Evolutionary conservation across 2,113 vertebrate species (phyloP).

Genomic region (Ahaetulla prasina): DNA sequence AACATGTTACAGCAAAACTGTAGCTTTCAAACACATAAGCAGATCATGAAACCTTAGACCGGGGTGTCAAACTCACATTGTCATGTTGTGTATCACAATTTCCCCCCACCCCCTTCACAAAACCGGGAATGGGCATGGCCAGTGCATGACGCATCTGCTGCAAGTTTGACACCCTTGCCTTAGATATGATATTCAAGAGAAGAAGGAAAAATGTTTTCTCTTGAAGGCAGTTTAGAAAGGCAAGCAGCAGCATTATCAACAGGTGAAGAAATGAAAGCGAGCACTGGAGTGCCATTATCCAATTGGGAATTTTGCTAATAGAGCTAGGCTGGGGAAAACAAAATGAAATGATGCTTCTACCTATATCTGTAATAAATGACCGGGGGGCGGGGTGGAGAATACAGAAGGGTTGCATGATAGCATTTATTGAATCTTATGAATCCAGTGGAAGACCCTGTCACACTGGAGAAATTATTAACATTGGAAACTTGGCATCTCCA

Average conservation of each 20-base stretch:
- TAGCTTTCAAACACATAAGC: not conserved
- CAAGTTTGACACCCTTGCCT: too few species aligned
- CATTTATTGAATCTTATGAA: not conserved
- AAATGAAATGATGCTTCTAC: not conserved
- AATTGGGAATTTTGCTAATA: not conserved
- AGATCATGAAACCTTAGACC: not conserved
- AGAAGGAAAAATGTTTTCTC: not conserved
- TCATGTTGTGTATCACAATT: too few species aligned
- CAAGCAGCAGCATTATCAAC: not conserved
- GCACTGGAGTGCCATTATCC: not conserved
- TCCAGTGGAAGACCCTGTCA: not conserved
- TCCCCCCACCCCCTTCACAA: too few species aligned
- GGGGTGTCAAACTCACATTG: too few species aligned
- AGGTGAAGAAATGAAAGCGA: not conserved
- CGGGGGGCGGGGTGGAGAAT: not conserved
- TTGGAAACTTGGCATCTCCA: not conserved
- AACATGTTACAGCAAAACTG: not conserved
- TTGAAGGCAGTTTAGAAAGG: not conserved
- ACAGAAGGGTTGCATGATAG: not conserved
- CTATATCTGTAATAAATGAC: not conserved
- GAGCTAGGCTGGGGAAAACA: not conserved
- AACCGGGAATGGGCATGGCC: too few species aligned
- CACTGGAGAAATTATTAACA: not conserved
- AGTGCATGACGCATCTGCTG: too few species aligned
- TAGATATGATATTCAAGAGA: not conserved